These are phyloP conservation scores for Lutjanus erythropterus DNA, from an alignment of 2,113 vertebrate genomes.

Conservation along the genomic window DNA sequence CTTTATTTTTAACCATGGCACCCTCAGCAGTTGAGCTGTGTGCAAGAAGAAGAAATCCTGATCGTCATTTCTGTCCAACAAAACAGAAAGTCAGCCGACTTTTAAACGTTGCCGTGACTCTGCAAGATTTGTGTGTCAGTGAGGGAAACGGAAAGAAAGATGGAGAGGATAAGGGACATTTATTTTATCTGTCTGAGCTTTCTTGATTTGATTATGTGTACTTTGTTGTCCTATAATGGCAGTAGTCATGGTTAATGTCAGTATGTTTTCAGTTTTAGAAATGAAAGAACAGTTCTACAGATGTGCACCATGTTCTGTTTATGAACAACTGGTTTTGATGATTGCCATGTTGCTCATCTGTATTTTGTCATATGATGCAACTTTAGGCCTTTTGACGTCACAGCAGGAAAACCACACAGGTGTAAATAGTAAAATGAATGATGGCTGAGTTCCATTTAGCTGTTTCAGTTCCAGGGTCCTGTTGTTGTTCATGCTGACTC, in stretches of 20 bases:
- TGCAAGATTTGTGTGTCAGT: background rate
- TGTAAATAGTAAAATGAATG: background rate
- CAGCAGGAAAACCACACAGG: background rate
- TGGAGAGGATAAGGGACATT: no score
- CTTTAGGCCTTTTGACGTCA: background rate
- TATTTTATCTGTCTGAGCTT: no score
- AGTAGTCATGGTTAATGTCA: background rate
- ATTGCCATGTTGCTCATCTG: no score
- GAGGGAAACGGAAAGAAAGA: no score
- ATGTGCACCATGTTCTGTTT: no score
- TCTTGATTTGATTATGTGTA: background rate
- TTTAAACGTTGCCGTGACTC: background rate
- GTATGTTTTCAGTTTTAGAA: background rate
- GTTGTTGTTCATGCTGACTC: no score
- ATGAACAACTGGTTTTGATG: no score
- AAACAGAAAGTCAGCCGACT: no score
- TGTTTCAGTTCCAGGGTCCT: no score
- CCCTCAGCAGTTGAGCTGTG: background rate
- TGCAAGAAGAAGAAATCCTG: background rate
- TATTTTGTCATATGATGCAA: background rate
- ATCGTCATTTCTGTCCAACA: no score
- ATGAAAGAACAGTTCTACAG: background rate
- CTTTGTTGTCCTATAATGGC: background rate
- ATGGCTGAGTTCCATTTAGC: no score
- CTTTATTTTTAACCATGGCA: constrained; percentile 6